phyloP scores from a whole-genome alignment of 2,797 vertebrate genomes.

The Ibycter americanus region DNA sequence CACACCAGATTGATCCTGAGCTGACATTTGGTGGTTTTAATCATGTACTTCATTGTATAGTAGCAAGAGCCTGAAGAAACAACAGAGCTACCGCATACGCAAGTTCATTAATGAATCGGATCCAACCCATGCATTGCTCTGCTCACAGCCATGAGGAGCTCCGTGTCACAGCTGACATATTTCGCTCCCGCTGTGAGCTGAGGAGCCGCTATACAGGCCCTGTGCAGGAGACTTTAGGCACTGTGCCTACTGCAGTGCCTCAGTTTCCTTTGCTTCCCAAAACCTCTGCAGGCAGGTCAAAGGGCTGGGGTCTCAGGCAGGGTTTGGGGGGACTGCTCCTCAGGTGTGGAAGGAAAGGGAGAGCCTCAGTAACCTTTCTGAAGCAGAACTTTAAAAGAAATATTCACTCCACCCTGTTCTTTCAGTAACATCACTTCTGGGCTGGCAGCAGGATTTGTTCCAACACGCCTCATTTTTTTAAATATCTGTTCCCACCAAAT shows the following conservation, averaged over 20 bases:
- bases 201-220: background rate
- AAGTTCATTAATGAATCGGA: background rate
- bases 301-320: background rate
- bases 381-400: background rate
- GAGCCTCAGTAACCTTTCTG: background rate
- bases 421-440: background rate
- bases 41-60: background rate
- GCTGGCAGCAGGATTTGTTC: background rate
- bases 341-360: background rate
- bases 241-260: background rate
- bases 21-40: background rate
- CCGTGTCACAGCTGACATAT: background rate
- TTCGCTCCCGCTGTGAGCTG: background rate
- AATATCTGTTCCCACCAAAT: background rate
- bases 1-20: background rate
- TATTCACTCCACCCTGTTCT: background rate
- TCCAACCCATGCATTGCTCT: background rate
- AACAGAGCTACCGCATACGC: background rate
- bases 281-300: background rate
- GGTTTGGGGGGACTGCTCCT: accelerated
- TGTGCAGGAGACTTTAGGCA: background rate
- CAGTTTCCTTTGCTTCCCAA: background rate
- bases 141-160: background rate
- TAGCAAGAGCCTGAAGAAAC: background rate
- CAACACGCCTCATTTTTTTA: accelerated